Evolutionary conservation across 1,140 invertebrate species (phyloP).

Genomic region (Lerema accius): DNA sequence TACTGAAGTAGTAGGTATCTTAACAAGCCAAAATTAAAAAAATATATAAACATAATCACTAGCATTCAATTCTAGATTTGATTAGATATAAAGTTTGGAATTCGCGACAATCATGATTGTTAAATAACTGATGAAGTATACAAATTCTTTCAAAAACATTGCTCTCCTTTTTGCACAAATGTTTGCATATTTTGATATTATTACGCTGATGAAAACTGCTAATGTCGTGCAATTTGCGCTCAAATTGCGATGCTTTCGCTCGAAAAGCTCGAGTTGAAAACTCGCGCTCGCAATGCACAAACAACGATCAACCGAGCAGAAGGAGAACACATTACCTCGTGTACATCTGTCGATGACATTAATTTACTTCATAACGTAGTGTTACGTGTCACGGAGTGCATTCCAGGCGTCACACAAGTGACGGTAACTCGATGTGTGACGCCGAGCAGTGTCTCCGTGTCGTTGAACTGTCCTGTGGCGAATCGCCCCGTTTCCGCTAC

Average conservation of each 20-base stretch:
- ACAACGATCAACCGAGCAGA: slow-evolving; percentile 12
- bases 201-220: neutral
- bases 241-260: neutral
- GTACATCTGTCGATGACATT: slow-evolving; percentile 24
- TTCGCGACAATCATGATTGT: too few relatives aligned
- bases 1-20: too few relatives aligned
- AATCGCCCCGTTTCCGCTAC: slow-evolving; percentile 68
- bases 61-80: too few relatives aligned
- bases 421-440: slow-evolving; percentile 46
- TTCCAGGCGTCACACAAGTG: slow-evolving; percentile 61
- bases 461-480: slow-evolving; percentile 70
- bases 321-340: slow-evolving; percentile 21
- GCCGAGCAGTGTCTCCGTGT: slow-evolving; percentile 45
- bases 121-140: too few relatives aligned
- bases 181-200: neutral
- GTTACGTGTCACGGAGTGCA: slow-evolving; percentile 57
- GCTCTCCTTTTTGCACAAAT: neutral
- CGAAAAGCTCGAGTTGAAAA: neutral
- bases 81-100: too few relatives aligned
- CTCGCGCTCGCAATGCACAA: neutral
- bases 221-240: neutral
- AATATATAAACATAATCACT: too few relatives aligned
- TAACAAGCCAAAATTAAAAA: too few relatives aligned
- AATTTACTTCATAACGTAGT: slow-evolving; percentile 43
- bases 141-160: too few relatives aligned